Evolutionary conservation across 2,113 vertebrate genomes (phyloP), one percentile per base, ranked within the genome.

Genomic region (Sturnira hondurensis): DNA sequence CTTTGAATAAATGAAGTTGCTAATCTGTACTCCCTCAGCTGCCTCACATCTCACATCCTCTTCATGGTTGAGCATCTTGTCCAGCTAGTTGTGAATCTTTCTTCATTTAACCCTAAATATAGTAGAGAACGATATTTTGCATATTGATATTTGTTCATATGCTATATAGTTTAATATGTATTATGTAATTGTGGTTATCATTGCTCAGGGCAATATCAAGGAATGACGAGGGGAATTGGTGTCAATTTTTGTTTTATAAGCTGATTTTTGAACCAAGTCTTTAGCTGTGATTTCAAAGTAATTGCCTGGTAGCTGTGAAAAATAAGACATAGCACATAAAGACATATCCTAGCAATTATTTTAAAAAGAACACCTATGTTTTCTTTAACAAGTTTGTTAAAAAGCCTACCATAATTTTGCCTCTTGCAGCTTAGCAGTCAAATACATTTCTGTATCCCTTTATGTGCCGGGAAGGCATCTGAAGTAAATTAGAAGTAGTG

Each of bases 351-450:
- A 86, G 38, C n/a, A 80, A 50, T 97, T 83, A 2, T 70, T 97
- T 77, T 19, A 22, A 36, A 52, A 85, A 81, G 20, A 77, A 52
- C 33, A 45, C 36, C 94, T 97, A 70, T 45, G 93, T 88, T 96
- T 96, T 3, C 56, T 95, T 97, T 83, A 93, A 96, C 88, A 93
- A 92, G 36, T 92, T 97, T 58, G 28, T 61, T 56, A 83, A 91
- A 91, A 95, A 97, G 0, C 33, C n/a, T 38, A n/a, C 52, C 50
- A 2, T 33, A 43, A 50, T 76, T 95, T 68, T 1, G 26, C 87
- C 78, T 50, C 17, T 63, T 77, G 68, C 22, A 95, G 50, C 16
- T 90, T 67, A 28, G 12, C 43, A 97, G 93, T 41, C 56, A 19
- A 68, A n/a, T 80, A 52, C 71, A 89, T 96, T 77, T 97, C 89